phyloP scores from a whole-genome alignment of 2,888 invertebrate genomes.

The Sinodicranocentrus sp. region DNA sequence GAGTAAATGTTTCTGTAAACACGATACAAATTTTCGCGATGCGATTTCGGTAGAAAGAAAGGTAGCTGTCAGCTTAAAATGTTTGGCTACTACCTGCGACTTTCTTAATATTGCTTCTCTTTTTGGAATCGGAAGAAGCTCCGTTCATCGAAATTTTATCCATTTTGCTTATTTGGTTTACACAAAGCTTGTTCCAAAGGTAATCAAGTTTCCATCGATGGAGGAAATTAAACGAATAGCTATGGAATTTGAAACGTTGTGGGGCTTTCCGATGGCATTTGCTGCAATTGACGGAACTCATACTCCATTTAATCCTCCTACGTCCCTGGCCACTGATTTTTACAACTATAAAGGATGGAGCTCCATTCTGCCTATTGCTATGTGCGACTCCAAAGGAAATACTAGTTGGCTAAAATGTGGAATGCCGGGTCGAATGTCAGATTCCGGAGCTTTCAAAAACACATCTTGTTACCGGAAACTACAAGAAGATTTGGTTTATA shows the following conservation, averaged over 20 bases:
- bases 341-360: slow-evolving; percentile 6
- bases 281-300: neutral
- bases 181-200: neutral
- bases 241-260: neutral
- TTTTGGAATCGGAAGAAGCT: slow-evolving; percentile 4
- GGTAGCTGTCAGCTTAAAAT: neutral
- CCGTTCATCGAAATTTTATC: neutral
- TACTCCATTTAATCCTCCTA: neutral
- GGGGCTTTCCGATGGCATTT: slow-evolving; percentile 12
- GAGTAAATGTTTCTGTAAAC: neutral
- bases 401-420: neutral
- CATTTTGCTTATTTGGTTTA: neutral
- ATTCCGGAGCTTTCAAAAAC: neutral
- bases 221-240: neutral
- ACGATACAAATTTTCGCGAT: neutral
- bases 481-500: neutral
- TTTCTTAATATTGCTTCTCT: neutral
- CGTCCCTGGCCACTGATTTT: neutral
- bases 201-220: neutral
- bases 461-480: neutral
- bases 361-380: neutral
- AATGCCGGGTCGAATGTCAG: neutral
- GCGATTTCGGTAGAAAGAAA: neutral
- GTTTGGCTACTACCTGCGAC: slow-evolving; percentile 8
- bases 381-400: neutral